phyloP scores from a whole-genome alignment of 2,113 vertebrate species.

The Chaetops frenatus region DNA sequence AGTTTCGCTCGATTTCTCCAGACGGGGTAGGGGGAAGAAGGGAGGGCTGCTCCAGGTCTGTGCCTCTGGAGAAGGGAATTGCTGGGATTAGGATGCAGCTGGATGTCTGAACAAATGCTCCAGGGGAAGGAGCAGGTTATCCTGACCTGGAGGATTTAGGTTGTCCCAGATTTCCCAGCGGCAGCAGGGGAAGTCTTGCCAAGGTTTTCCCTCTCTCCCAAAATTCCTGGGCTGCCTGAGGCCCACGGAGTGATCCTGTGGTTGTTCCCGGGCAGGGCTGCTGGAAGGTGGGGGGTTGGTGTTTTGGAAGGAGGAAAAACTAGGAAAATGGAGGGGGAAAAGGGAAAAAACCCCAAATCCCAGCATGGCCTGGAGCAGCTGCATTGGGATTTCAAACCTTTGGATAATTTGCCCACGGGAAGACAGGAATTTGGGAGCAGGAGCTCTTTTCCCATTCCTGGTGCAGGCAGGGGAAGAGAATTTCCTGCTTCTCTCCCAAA shows the following conservation, averaged over 20 bases:
- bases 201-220: background rate
- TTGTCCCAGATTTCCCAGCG: background rate
- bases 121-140: background rate
- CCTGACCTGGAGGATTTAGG: background rate
- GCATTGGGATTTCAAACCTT: background rate
- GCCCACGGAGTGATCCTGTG: fast-evolving
- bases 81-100: background rate
- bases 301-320: background rate
- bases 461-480: background rate
- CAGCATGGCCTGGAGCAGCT: background rate
- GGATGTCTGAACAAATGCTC: background rate
- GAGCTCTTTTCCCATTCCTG: background rate
- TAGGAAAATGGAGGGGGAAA: fast-evolving
- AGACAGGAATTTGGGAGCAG: background rate
- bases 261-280: background rate
- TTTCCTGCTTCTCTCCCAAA: background rate
- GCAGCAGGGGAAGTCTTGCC: background rate
- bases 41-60: background rate
- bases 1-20: background rate
- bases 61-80: background rate
- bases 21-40: background rate
- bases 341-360: background rate
- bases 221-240: background rate
- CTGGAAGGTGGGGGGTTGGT: background rate
- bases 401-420: background rate